A percentile compares a stretch with the other conserved stretches of the same genome.
These are phyloP conservation scores for Muschampia plurimacula DNA, from an alignment of 2,888 invertebrate genomes.

Conservation along the genomic window DNA sequence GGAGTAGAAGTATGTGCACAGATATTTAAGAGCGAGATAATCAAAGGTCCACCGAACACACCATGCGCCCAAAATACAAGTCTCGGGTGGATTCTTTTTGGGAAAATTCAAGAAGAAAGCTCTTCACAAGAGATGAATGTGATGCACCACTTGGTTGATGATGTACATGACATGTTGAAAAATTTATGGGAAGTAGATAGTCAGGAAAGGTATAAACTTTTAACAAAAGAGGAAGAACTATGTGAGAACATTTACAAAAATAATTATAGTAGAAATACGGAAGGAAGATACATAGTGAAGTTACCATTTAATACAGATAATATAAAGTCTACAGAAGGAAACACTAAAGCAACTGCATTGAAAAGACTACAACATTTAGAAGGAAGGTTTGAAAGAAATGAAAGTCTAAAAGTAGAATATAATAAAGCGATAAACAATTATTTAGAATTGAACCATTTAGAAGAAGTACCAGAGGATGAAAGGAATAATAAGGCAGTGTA, in stretches of 20 bases:
- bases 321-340: conserved; percentile 18
- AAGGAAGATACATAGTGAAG: conserved; percentile 44
- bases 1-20: conserved; percentile 16
- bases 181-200: neutral
- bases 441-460: conserved; percentile 42
- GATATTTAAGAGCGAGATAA: conserved; percentile 29
- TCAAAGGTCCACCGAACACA: conserved; percentile 44
- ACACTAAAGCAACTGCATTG: conserved; percentile 41
- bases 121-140: neutral
- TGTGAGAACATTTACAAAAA: conserved; percentile 44
- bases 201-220: conserved; percentile 4
- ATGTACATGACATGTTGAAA: neutral
- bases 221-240: conserved; percentile 43
- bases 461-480: conserved; percentile 24
- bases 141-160: neutral
- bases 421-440: conserved; percentile 22
- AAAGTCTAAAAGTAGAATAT: conserved; percentile 40
- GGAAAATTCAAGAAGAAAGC: conserved; percentile 30
- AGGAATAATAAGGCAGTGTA: neutral
- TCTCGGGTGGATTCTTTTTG: conserved; percentile 48
- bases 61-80: conserved; percentile 47
- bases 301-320: conserved; percentile 40
- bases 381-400: conserved; percentile 36
- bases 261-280: conserved; percentile 36
- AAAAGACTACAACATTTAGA: conserved; percentile 43